Percentiles rank a stretch among this genome's conserved stretches.
These are phyloP conservation scores for Eucidaris tribuloides DNA, from an alignment of 35 echinoderm and acorn worm genomes.

Conservation along the genomic window DNA sequence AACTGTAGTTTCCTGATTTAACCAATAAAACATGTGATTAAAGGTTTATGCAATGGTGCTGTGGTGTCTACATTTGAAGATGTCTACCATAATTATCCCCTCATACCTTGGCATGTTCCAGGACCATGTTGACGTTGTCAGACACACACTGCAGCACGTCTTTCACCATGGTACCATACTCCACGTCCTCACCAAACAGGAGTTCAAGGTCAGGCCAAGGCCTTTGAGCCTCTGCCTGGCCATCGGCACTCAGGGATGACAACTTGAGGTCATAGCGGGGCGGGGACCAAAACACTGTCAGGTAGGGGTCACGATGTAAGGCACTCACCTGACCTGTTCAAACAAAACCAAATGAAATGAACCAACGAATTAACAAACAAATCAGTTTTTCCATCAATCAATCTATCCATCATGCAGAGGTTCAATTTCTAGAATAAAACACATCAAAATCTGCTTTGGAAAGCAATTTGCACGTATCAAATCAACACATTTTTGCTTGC, in stretches of 20 bases:
- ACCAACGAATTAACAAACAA: no score
- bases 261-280: constrained; percentile 95
- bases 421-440: no score
- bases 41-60: no score
- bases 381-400: no score
- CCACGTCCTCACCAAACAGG: constrained; percentile 85
- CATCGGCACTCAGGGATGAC: constrained; percentile 40
- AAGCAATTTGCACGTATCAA: no score
- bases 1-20: no score
- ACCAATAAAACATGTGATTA: no score
- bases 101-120: constrained; percentile 74
- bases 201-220: constrained; percentile 97
- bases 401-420: no score
- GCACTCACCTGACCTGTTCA: constrained; percentile 82
- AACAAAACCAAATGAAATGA: no score
- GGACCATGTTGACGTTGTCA: constrained; percentile 68
- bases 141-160: constrained; percentile 38
- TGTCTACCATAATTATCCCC: neutral
- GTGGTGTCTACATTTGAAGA: neutral
- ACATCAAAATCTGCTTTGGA: no score
- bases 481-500: no score
- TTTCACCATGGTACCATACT: constrained; percentile 60
- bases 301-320: constrained; percentile 81
- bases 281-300: constrained; percentile 87
- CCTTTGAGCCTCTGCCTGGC: constrained; percentile 14